Evolutionary conservation across 2,797 vertebrate genomes (phyloP), one percentile per base, ranked within the genome.

Genomic region (Etheostoma nigrum): DNA sequence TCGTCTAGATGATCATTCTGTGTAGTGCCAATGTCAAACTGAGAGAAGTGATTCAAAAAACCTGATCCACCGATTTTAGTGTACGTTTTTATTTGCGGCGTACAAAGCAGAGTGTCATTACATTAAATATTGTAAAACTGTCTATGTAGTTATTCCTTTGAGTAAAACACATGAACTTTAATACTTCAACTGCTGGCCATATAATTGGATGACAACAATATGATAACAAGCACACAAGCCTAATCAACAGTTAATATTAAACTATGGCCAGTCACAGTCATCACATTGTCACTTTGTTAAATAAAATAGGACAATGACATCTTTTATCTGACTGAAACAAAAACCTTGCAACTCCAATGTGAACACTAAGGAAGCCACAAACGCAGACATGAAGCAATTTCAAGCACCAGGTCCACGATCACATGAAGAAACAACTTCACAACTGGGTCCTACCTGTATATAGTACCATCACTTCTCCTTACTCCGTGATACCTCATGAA

Each of bases 351-450:
- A 11, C 45, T 69, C 11, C 2, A 23, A n/a, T 33, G 18, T 48
- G 9, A 55, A 18, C 10, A 21, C 30, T n/a, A 9, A 48, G 14
- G 5, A 72, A 33, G 19, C 47, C 21, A 47, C 19, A 76, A 18
- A 45, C 42, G 15, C 30, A 33, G 40, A 25, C 27, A 58, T 64
- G 15, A 71, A 33, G 53, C n/a, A 72, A 44, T 44, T 42, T 16
- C 1, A 40, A 40, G 16, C 11, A 25, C 4, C 42, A 65, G 4
- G 25, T 33, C n/a, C 0, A 36, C 21, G 4, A 67, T 60, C 23
- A 71, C 15, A 59, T 2, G 58, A 67, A 64, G 6, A 60, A 55
- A 48, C 36, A 47, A 25, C 36, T 76, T 44, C 3, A 72, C 33
- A 45, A 13, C 36, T 58, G 8, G 57, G 49, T 60, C 36, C 53